These are phyloP conservation scores for Parazoanthus darwini DNA, from an alignment of 92 coral and sea anemone species.

Conservation along the genomic window DNA sequence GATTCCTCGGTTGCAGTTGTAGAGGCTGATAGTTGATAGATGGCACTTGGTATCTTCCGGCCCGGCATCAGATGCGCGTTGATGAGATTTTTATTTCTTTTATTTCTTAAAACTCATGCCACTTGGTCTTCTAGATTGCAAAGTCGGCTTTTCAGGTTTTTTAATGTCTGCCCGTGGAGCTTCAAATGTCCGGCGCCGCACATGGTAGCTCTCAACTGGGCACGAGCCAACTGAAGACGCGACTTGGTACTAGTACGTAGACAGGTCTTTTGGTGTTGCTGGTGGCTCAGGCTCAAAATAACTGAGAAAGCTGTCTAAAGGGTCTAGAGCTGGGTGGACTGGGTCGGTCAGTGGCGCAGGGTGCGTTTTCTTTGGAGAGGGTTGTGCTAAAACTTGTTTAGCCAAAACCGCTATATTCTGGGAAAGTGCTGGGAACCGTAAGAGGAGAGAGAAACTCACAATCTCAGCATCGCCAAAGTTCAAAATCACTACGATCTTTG, in stretches of 20 bases:
- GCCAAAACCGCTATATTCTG: slow-evolving; percentile 1
- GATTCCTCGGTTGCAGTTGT: background rate
- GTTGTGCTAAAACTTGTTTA: background rate
- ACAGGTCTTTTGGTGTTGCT: background rate
- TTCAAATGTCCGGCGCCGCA: background rate
- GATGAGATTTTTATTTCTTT: background rate
- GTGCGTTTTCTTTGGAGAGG: too few relatives aligned
- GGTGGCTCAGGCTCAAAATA: too few relatives aligned
- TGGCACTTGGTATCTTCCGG: background rate
- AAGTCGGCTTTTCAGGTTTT: background rate
- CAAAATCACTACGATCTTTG: slow-evolving; percentile 20
- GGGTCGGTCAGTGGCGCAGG: too few relatives aligned
- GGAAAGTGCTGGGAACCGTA: slow-evolving; percentile 17
- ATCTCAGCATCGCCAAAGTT: slow-evolving; percentile 26
- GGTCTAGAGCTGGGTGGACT: too few relatives aligned
- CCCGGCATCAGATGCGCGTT: slow-evolving; percentile 2
- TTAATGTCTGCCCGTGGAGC: background rate
- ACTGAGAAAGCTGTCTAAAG: too few relatives aligned
- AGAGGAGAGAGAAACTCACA: slow-evolving; percentile 13
- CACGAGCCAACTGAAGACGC: background rate
- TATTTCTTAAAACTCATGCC: background rate
- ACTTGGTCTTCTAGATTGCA: background rate
- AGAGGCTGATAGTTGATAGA: background rate
- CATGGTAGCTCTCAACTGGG: background rate
- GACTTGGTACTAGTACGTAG: background rate